Evolutionary conservation across 2,797 vertebrate species (phyloP).

Genomic region (Muscicapa striata): DNA sequence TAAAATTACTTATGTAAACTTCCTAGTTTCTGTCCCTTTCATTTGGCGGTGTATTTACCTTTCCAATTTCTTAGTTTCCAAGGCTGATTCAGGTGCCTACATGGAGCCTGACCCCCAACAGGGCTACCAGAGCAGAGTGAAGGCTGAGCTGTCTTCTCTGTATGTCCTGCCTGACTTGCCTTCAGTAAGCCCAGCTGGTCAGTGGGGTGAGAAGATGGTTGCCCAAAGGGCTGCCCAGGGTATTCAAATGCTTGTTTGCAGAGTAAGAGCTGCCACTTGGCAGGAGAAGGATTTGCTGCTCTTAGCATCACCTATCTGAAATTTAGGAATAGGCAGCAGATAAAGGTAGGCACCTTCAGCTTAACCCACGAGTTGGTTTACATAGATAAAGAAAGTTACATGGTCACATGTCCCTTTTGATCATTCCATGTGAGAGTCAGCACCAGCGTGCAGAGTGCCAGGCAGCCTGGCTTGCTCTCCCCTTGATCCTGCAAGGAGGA

Average conservation of each 20-base stretch:
- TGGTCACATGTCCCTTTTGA: accelerated
- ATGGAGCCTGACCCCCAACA: neutral
- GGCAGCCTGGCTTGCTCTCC: neutral
- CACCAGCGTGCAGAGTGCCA: accelerated
- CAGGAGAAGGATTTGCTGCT: neutral
- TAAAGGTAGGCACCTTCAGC: neutral
- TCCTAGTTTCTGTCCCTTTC: neutral
- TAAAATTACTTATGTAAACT: neutral
- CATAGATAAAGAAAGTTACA: accelerated
- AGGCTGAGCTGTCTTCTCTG: neutral
- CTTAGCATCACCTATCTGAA: neutral
- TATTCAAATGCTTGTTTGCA: neutral
- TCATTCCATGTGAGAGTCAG: accelerated
- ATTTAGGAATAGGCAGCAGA: neutral
- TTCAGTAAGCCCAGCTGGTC: neutral
- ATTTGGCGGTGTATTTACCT: neutral
- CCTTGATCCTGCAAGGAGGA: neutral
- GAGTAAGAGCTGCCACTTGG: neutral
- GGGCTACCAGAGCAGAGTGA: neutral
- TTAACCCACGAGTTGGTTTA: neutral
- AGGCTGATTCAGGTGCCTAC: neutral
- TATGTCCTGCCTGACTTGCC: neutral
- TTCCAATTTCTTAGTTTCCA: neutral
- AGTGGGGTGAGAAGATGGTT: neutral
- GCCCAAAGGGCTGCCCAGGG: neutral